phyloP scores from a whole-genome alignment of 2,888 invertebrate species.

The Coecobrya sp. region DNA sequence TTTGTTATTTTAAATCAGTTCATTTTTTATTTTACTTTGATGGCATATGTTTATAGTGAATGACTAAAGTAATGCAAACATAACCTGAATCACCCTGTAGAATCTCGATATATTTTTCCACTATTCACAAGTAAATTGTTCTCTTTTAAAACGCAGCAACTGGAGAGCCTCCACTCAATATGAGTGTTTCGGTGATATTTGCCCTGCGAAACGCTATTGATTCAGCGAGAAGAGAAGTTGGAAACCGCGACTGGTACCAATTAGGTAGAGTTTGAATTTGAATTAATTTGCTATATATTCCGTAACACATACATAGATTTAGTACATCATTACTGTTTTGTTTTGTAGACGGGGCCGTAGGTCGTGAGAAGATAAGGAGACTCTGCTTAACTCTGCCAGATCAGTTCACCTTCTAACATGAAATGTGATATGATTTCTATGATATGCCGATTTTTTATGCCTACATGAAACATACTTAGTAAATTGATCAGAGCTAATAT shows the following conservation, averaged over 20 bases:
- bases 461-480: too few species aligned
- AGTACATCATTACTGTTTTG: too few species aligned
- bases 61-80: too few species aligned
- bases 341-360: slow-evolving; percentile 83
- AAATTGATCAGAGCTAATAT: too few species aligned
- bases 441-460: too few species aligned
- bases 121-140: too few species aligned
- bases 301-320: neutral
- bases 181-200: slow-evolving; percentile 89
- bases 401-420: slow-evolving; percentile 64
- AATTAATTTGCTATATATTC: neutral
- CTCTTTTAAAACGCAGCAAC: slow-evolving; percentile 89
- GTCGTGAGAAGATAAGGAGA: slow-evolving; percentile 78
- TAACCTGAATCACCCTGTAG: too few species aligned
- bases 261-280: slow-evolving; percentile 89
- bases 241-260: slow-evolving; percentile 90
- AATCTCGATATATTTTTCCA: too few species aligned
- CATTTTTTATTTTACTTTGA: too few species aligned
- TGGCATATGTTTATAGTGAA: too few species aligned
- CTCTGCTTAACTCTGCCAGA: slow-evolving; percentile 9
- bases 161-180: slow-evolving; percentile 89
- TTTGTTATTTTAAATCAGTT: too few species aligned
- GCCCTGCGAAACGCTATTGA: slow-evolving; percentile 92
- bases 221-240: slow-evolving; percentile 91
- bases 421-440: too few species aligned